Evolutionary conservation across 2,113 vertebrate genomes (phyloP).

Genomic region (Dipodomys stephensi): DNA sequence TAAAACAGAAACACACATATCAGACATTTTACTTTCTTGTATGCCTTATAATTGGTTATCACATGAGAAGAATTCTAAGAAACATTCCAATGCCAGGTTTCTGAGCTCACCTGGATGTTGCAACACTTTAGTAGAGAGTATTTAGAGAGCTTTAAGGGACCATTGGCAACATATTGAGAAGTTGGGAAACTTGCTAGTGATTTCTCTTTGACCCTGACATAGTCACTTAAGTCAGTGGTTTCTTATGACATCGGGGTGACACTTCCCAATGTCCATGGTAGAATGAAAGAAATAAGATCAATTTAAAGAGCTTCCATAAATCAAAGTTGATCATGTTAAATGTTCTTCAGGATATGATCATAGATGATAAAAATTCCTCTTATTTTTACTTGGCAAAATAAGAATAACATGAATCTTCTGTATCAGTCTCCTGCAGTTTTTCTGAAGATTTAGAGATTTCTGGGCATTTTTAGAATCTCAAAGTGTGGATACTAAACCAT

Average conservation of each 20-base stretch:
- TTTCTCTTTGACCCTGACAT: neutral
- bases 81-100: slow-evolving; percentile 14
- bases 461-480: neutral
- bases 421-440: slow-evolving; percentile 3
- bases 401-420: slow-evolving; percentile 9
- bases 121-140: neutral
- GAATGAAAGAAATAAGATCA: neutral
- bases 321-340: slow-evolving; percentile 15
- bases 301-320: slow-evolving; percentile 12
- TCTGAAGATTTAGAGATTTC: neutral
- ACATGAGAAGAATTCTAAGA: neutral
- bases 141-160: neutral
- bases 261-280: neutral
- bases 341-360: neutral
- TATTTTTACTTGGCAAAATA: slow-evolving; percentile 51
- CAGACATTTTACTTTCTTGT: neutral
- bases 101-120: neutral
- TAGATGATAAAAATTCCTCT: neutral
- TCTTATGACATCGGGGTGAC: neutral
- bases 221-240: neutral
- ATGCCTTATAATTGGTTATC: neutral
- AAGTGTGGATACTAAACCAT: slow-evolving; percentile 28
- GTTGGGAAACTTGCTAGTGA: slow-evolving; percentile 2
- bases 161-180: neutral
- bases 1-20: neutral